Evolutionary conservation across 2,888 invertebrate species (phyloP).

Genomic region (Proisotoma minuta): DNA sequence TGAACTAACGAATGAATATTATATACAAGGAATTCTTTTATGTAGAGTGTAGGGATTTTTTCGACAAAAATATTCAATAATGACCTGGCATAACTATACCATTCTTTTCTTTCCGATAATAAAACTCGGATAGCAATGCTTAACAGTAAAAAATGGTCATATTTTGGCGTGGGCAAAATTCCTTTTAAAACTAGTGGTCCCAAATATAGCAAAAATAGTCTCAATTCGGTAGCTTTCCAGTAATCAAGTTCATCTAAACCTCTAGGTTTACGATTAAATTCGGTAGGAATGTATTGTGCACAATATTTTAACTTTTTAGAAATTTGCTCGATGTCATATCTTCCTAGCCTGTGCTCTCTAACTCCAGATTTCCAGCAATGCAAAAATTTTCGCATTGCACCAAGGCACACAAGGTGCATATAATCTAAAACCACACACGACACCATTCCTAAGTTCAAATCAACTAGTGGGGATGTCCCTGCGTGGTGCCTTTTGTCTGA

Average conservation of each 20-base stretch:
- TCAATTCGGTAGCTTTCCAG: constrained; percentile 48
- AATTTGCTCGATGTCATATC: neutral
- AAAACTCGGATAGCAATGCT: constrained; percentile 18
- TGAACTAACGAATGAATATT: constrained; percentile 51
- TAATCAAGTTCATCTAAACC: constrained; percentile 40
- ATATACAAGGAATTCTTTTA: constrained; percentile 48
- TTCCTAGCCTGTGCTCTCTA: neutral
- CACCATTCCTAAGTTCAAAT: constrained; percentile 13
- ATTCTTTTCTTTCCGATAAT: neutral
- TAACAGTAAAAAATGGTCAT: constrained; percentile 22
- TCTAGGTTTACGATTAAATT: constrained; percentile 47
- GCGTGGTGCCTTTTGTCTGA: constrained; percentile 20
- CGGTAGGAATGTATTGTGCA: constrained; percentile 15
- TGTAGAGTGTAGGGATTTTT: constrained; percentile 48
- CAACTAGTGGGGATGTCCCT: neutral
- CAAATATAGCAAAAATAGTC: constrained; percentile 46
- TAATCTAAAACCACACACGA: constrained; percentile 14
- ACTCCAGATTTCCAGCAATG: neutral
- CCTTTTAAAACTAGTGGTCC: constrained; percentile 43
- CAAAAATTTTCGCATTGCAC: constrained; percentile 15
- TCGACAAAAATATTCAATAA: constrained; percentile 46
- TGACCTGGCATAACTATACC: constrained; percentile 38
- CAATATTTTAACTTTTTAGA: neutral
- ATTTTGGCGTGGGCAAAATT: constrained; percentile 25
- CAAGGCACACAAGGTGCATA: constrained; percentile 19